Conservation (phyloP, 1,140 invertebrate genomes). For the Mycetomoellerius zeteki region DNA sequence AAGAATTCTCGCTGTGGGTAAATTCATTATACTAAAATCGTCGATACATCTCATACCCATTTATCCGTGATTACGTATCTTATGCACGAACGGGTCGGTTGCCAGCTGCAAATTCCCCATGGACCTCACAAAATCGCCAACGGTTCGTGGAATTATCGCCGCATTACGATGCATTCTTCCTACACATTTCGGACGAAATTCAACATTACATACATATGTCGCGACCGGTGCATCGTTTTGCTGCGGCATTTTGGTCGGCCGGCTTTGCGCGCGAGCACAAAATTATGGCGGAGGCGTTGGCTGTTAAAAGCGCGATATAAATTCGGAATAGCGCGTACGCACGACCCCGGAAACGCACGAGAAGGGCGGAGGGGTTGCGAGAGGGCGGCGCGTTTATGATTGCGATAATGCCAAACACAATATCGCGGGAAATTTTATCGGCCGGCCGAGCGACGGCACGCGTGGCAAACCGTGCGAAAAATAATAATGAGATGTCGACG, state of each 20-base stretch:
- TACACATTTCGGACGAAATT: slow-evolving; percentile 70
- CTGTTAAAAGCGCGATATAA: slow-evolving; percentile 80
- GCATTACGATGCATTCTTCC: slow-evolving; percentile 71
- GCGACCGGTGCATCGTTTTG: slow-evolving; percentile 59
- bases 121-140: slow-evolving; percentile 69
- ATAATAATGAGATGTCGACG: slow-evolving; percentile 73
- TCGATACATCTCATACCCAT: slow-evolving; percentile 35
- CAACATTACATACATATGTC: slow-evolving; percentile 66
- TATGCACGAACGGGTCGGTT: slow-evolving; percentile 33
- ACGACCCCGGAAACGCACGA: slow-evolving; percentile 27
- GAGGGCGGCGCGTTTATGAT: slow-evolving; percentile 71
- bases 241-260: slow-evolving; percentile 64
- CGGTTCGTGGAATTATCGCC: slow-evolving; percentile 65
- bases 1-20: slow-evolving; percentile 18
- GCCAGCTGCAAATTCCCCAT: slow-evolving; percentile 61
- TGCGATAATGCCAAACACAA: slow-evolving; percentile 80
- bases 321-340: slow-evolving; percentile 64
- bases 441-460: slow-evolving; percentile 68
- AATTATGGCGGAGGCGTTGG: slow-evolving; percentile 71
- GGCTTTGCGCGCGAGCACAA: slow-evolving; percentile 59
- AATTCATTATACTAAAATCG: slow-evolving; percentile 31
- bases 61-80: slow-evolving; percentile 53
- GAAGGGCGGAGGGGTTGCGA: background rate
- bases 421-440: slow-evolving; percentile 78
- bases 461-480: slow-evolving; percentile 72